A percentile compares a stretch with the other conserved stretches of the same genome.
These are phyloP conservation scores for Kuschelorhynchus macadamiae DNA, from an alignment of 2,888 invertebrate genomes.

Conservation along the genomic window DNA sequence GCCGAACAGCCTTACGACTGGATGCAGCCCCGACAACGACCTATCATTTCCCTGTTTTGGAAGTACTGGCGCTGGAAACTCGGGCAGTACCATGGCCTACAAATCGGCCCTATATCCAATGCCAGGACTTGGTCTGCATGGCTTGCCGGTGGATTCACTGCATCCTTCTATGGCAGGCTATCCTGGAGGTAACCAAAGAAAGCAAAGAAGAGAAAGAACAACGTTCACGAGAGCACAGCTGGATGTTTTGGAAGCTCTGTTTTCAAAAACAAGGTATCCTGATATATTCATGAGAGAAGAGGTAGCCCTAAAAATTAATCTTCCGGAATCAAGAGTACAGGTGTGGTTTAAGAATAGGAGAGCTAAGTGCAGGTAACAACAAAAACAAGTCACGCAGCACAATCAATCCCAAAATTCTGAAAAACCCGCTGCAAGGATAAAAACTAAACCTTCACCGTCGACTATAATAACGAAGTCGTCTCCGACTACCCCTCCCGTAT, in stretches of 20 bases:
- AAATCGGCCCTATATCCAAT: slow-evolving; percentile 74
- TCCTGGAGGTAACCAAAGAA: slow-evolving; percentile 70
- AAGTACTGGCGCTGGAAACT: slow-evolving; percentile 71
- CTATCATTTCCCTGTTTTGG: slow-evolving; percentile 74
- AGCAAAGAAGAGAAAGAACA: slow-evolving; percentile 11
- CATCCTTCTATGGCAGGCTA: slow-evolving; percentile 77
- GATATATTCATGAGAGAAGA: neutral
- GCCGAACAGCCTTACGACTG: no score
- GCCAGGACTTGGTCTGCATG: slow-evolving; percentile 71
- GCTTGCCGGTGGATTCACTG: slow-evolving; percentile 76
- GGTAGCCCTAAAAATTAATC: neutral
- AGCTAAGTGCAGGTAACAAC: slow-evolving; percentile 79
- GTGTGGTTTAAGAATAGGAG: slow-evolving; percentile 75
- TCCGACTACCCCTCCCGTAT: slow-evolving; percentile 63
- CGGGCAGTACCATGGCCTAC: slow-evolving; percentile 71
- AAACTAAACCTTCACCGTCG: slow-evolving; percentile 61
- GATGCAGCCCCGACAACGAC: slow-evolving; percentile 72
- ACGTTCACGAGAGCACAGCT: neutral
- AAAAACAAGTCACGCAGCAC: slow-evolving; percentile 70
- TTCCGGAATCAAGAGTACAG: neutral
- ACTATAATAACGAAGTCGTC: slow-evolving; percentile 66
- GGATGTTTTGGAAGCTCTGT: neutral
- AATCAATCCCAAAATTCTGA: slow-evolving; percentile 65
- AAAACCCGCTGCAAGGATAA: slow-evolving; percentile 65
- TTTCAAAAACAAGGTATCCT: neutral